Evolutionary conservation across 1,140 invertebrate species (phyloP), one percentile per base, ranked within the genome.

Genomic region (Andrena cerasifolii): DNA sequence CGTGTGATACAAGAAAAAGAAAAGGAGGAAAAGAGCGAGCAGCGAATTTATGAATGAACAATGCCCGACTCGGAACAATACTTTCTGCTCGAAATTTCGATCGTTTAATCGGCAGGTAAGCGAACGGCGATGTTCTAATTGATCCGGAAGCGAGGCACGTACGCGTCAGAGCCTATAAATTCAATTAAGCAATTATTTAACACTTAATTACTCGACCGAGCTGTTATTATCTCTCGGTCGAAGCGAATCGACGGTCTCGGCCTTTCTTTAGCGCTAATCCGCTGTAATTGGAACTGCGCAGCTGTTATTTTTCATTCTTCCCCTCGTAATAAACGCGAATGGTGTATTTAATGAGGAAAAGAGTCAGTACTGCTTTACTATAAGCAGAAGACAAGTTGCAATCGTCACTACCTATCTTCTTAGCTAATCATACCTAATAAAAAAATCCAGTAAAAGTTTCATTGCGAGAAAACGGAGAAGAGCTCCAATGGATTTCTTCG

Each of bases 101-200:
- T 53, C 65, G 1, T 16, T 54, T 14, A 2, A 26, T 51, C 49
- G 21, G 6, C 21, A 28, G 43, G 53, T 28, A 36, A 45, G 14
- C 47, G 28, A 51, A 53, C 31, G n/a, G n/a, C 4, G 6, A 36
- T 21, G 28, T 59, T 8, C 45, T 63, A 63, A 63, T 62, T 51
- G 70, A 73, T 40, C 45, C 21, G 31, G 58, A 51, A 73, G 45
- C 18, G 18, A 36, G 45, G 18, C 14, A n/a, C 45, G 24, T 49
- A 72, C 58, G 70, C 58, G 45, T 36, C 70, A 36, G 45, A 51
- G 58, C 28, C 16, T 26, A 47, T 24, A 59, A 62, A 63, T 51
- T 51, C 70, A 63, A 63, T 73, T 63, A 63, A 62, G 45, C 45
- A 73, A 62, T 73, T 62, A 63, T 51, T 63, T 73, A 63, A 62